phyloP scores from a whole-genome alignment of 2,797 vertebrate genomes.

The Sebastes minor region DNA sequence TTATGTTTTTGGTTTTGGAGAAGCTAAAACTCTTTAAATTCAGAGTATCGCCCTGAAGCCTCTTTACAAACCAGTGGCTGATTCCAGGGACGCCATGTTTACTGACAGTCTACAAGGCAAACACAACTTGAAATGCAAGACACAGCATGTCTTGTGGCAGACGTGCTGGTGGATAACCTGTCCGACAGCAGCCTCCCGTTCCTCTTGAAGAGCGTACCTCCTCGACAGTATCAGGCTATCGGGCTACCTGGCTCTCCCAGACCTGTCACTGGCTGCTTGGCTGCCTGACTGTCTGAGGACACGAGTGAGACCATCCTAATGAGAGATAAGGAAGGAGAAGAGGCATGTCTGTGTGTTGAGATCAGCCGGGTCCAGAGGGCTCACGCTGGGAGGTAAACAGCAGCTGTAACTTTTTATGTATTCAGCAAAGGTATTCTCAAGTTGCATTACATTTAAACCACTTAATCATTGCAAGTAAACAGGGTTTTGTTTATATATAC shows the following conservation, averaged over 20 bases:
- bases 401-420: neutral
- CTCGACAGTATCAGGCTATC: neutral
- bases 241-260: conserved; percentile 14
- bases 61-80: neutral
- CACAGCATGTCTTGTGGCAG: neutral
- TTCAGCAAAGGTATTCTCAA: neutral
- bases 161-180: conserved; percentile 1
- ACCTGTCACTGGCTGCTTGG: conserved; percentile 31
- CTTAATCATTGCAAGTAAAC: neutral
- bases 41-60: neutral
- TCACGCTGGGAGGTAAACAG: neutral
- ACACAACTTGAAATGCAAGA: neutral
- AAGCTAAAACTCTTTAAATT: neutral
- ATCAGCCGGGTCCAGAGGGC: neutral
- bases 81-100: conserved; percentile 1
- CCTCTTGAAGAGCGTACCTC: neutral
- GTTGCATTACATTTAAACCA: neutral
- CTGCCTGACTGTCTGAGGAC: conserved; percentile 27
- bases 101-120: neutral
- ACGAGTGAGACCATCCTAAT: conserved; percentile 37
- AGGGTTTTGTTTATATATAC: neutral
- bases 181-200: conserved; percentile 15
- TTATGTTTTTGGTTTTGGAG: neutral
- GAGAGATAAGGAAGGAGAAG: conserved; percentile 38
- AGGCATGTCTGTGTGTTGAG: neutral